Percentiles rank a stretch among this genome's conserved stretches.
phyloP scores from a whole-genome alignment of 1,140 invertebrate species.

The Drosophila oshimai region DNA sequence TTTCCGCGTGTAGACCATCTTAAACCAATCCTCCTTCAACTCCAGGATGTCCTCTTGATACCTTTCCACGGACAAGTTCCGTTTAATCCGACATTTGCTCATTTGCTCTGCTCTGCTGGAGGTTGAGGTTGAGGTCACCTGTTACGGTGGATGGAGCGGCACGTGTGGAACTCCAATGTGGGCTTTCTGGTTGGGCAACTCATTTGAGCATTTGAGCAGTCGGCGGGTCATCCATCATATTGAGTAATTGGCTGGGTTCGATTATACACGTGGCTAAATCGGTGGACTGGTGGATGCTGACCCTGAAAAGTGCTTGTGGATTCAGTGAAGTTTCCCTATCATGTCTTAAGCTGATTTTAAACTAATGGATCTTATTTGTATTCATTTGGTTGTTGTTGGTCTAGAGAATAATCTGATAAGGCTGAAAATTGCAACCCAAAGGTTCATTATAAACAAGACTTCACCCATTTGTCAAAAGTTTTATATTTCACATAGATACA shows the following conservation, averaged over 20 bases:
- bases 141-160: conserved; percentile 18
- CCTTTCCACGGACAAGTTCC: conserved; percentile 22
- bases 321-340: not conserved
- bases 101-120: too few species aligned
- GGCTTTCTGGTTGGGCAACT: not conserved
- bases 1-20: not conserved
- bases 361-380: too few species aligned
- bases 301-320: conserved; percentile 20
- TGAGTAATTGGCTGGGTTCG: conserved; percentile 40
- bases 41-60: not conserved
- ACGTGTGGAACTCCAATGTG: not conserved
- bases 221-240: conserved; percentile 28
- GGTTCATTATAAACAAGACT: too few species aligned
- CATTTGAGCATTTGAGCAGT: conserved; percentile 26
- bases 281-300: conserved; percentile 6
- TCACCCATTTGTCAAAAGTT: too few species aligned
- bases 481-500: too few species aligned
- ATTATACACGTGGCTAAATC: conserved; percentile 38
- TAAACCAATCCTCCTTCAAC: not conserved
- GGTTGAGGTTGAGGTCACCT: conserved; percentile 52
- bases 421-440: too few species aligned
- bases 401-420: too few species aligned
- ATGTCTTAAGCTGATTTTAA: too few species aligned
- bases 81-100: conserved; percentile 45
- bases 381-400: too few species aligned